These are phyloP conservation scores for Zoroaster sp. DNA, from an alignment of 53 echinoderm and acorn worm species.

Conservation along the genomic window DNA sequence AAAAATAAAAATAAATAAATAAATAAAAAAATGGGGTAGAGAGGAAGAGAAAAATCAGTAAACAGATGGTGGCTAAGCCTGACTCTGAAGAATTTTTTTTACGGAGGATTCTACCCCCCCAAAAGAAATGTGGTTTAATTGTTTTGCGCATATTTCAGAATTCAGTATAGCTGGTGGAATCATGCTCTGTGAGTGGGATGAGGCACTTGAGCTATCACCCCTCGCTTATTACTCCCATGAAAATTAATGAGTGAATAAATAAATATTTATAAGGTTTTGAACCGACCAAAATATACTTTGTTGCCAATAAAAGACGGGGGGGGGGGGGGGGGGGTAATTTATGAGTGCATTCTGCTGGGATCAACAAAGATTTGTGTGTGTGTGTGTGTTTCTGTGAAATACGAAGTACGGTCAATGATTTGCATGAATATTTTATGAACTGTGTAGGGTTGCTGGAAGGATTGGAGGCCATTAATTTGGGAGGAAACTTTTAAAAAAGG, in stretches of 20 bases:
- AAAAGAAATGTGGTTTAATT: not conserved
- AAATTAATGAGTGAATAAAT: slow-evolving; percentile 59
- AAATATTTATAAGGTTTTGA: slow-evolving; percentile 27
- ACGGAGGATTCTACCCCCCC: not conserved
- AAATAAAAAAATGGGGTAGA: not conserved
- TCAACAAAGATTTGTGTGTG: not conserved
- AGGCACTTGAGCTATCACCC: not conserved
- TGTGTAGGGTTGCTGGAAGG: not conserved
- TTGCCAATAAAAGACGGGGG: not conserved
- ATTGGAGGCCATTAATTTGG: too few relatives aligned
- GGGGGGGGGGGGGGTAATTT: not conserved
- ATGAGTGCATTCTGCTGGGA: not conserved
- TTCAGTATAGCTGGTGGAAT: slow-evolving; percentile 19
- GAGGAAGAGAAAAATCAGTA: not conserved
- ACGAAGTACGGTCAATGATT: not conserved
- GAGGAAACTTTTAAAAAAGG: not conserved
- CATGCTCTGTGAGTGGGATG: slow-evolving; percentile 3
- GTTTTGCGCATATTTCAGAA: not conserved
- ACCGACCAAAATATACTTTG: not conserved
- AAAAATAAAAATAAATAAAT: not conserved
- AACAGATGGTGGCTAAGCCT: not conserved
- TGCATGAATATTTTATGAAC: not conserved
- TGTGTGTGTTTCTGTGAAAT: not conserved
- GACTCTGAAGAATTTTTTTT: not conserved
- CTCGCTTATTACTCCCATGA: slow-evolving; percentile 11